Conservation (phyloP, 2,113 vertebrate genomes). For the Lynx canadensis region DNA sequence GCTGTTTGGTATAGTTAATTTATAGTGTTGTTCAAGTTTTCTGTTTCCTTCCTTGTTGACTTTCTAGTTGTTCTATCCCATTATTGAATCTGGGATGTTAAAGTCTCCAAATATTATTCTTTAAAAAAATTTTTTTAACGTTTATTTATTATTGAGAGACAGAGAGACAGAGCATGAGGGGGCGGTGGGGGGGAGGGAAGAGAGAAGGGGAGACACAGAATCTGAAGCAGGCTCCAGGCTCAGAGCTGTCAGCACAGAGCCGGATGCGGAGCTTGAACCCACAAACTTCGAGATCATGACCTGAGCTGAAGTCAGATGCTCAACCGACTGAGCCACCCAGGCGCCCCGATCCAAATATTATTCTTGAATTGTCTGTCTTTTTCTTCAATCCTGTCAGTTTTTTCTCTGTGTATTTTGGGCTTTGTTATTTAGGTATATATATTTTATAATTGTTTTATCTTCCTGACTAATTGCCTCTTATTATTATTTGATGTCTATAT, state of each 20-base stretch:
- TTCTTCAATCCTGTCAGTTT: not conserved
- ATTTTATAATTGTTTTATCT: not conserved
- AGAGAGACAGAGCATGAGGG: too few relatives aligned
- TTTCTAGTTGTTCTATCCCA: not conserved
- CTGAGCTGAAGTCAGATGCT: too few relatives aligned
- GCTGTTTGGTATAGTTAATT: not conserved
- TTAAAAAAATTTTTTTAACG: not conserved
- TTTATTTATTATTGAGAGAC: too few relatives aligned
- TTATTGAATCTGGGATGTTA: not conserved
- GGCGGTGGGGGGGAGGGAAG: too few relatives aligned
- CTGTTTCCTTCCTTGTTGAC: not conserved
- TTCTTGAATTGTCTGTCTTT: not conserved
- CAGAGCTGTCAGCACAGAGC: too few relatives aligned
- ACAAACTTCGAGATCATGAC: too few relatives aligned
- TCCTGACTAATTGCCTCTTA: not conserved
- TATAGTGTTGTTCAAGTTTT: not conserved
- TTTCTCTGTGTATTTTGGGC: not conserved
- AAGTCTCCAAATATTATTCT: not conserved
- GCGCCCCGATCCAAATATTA: not conserved
- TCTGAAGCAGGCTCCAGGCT: too few relatives aligned
- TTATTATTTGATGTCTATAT: not conserved
- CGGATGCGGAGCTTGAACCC: too few relatives aligned
- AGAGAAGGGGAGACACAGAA: too few relatives aligned
- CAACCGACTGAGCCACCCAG: too few relatives aligned
- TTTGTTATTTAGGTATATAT: not conserved